Evolutionary conservation across 2,888 invertebrate species (phyloP).

Genomic region (Chironomus riparius): DNA sequence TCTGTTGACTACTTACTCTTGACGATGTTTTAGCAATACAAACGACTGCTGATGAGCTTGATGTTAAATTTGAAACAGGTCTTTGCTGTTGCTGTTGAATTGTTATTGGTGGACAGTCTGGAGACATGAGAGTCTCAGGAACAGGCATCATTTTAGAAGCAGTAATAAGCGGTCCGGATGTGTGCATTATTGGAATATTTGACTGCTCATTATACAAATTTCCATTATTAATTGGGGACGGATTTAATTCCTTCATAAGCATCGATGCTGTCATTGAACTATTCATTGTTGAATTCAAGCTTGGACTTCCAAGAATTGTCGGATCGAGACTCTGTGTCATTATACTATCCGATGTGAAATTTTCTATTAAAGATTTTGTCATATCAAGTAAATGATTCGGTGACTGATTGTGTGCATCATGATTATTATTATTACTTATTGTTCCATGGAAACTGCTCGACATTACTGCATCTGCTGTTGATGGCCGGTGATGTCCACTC

Average conservation of each 20-base stretch:
- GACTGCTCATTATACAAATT: slow-evolving; percentile 27
- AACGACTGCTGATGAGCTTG: neutral
- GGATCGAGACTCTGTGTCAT: slow-evolving; percentile 58
- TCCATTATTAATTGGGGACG: slow-evolving; percentile 15
- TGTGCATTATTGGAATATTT: slow-evolving; percentile 1
- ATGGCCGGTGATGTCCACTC: slow-evolving; percentile 39
- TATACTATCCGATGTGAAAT: slow-evolving; percentile 41
- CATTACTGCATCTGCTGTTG: slow-evolving; percentile 68
- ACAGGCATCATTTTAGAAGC: slow-evolving; percentile 82
- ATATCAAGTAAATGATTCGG: slow-evolving; percentile 37
- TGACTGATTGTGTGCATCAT: neutral
- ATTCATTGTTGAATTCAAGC: slow-evolving; percentile 10
- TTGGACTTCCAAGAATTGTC: slow-evolving; percentile 39
- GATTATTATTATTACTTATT: neutral
- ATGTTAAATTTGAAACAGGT: neutral
- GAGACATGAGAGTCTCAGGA: slow-evolving; percentile 79
- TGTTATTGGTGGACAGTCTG: slow-evolving; percentile 46
- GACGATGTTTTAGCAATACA: neutral
- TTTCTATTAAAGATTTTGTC: slow-evolving; percentile 43
- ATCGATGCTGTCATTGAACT: slow-evolving; percentile 12
- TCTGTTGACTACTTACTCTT: neutral
- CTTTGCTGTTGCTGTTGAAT: neutral
- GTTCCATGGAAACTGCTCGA: slow-evolving; percentile 58
- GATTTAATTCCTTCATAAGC: neutral
- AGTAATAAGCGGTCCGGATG: slow-evolving; percentile 55